Percentiles rank a stretch among this genome's conserved stretches.
phyloP scores from a whole-genome alignment of 1,140 invertebrate species.

The Drepana arcuata region DNA sequence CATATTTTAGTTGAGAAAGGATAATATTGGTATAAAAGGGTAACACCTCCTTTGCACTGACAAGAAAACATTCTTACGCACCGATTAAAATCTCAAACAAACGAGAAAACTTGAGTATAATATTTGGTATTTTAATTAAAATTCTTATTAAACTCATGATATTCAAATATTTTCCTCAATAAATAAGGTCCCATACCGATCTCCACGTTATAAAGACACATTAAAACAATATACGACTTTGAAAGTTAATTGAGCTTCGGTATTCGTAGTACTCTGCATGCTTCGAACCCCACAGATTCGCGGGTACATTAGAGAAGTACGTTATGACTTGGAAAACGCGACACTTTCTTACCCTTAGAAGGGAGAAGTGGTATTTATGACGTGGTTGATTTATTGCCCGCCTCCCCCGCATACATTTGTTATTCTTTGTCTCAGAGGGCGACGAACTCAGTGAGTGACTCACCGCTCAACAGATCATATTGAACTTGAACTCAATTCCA shows the following conservation, averaged over 20 bases:
- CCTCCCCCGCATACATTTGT: conserved; percentile 49
- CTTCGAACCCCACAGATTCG: too few relatives aligned
- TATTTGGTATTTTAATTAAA: too few relatives aligned
- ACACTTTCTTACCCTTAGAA: conserved; percentile 55
- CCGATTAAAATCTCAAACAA: too few relatives aligned
- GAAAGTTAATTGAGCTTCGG: conserved; percentile 43
- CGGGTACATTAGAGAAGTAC: conserved; percentile 4
- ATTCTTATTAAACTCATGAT: too few relatives aligned
- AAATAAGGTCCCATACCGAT: not conserved
- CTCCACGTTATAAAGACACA: conserved; percentile 4
- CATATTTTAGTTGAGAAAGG: too few relatives aligned
- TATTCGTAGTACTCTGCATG: conserved; percentile 22
- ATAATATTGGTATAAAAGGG: not conserved
- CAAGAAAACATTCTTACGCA: conserved; percentile 6
- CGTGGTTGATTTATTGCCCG: conserved; percentile 54
- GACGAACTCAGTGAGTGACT: conserved; percentile 21
- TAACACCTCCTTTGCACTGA: conserved; percentile 4
- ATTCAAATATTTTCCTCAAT: too few relatives aligned
- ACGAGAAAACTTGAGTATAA: too few relatives aligned
- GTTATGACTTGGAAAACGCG: conserved; percentile 64
- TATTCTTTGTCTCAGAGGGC: conserved; percentile 46
- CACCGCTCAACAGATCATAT: too few relatives aligned
- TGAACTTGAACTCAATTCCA: too few relatives aligned
- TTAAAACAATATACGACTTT: conserved; percentile 42
- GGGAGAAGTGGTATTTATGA: conserved; percentile 53